phyloP scores from a whole-genome alignment of 2,113 vertebrate species.

The Ellobius talpinus region DNA sequence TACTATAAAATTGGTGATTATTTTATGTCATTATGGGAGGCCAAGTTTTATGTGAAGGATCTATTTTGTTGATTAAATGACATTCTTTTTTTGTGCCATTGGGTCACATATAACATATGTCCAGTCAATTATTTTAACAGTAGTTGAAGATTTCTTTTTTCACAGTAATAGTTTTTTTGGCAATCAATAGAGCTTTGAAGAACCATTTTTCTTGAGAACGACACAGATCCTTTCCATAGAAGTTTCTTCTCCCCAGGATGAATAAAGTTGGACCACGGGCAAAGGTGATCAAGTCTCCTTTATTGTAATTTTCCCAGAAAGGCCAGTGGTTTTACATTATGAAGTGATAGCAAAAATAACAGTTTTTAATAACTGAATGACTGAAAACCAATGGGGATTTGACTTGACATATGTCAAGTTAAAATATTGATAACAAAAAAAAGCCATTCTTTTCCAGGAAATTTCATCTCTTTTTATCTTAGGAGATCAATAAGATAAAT shows the following conservation, averaged over 20 bases:
- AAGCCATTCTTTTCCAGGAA: constrained; percentile 73
- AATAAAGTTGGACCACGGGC: constrained; percentile 54
- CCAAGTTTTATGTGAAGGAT: constrained; percentile 78
- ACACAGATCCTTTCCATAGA: constrained; percentile 64
- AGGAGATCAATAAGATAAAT: constrained; percentile 72
- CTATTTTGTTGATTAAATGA: constrained; percentile 81
- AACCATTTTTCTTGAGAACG: constrained; percentile 77
- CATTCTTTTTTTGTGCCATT: constrained; percentile 75
- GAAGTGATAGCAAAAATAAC: constrained; percentile 62
- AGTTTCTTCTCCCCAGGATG: not conserved
- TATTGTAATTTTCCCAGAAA: constrained; percentile 70
- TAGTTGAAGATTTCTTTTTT: constrained; percentile 77
- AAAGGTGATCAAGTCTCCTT: constrained; percentile 39
- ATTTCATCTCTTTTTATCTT: constrained; percentile 75
- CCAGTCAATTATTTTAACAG: constrained; percentile 81
- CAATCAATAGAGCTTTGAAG: constrained; percentile 80
- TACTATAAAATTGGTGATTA: constrained; percentile 78
- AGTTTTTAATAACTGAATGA: constrained; percentile 62
- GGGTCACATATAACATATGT: constrained; percentile 80
- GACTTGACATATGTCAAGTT: constrained; percentile 71
- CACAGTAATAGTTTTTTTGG: constrained; percentile 80
- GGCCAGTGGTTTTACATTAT: constrained; percentile 51
- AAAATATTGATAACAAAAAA: constrained; percentile 74
- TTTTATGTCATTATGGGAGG: constrained; percentile 70
- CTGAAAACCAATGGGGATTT: constrained; percentile 66